Percentiles rank a stretch among this genome's conserved stretches.
phyloP scores from a whole-genome alignment of 2,797 vertebrate species.

The Chromobotia macracanthus region DNA sequence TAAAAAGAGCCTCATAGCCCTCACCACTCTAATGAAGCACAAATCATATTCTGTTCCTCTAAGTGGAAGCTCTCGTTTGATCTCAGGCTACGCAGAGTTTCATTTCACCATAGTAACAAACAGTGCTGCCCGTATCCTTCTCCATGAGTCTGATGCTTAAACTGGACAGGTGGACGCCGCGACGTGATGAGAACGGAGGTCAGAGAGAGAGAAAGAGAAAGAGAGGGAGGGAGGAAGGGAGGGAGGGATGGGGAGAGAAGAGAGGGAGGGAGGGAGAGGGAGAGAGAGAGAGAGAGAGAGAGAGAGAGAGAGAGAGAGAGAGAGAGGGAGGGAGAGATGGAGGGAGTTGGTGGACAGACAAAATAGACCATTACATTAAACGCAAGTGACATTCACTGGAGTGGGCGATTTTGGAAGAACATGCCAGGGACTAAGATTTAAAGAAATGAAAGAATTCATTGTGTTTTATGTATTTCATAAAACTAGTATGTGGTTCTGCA shows the following conservation, averaged over 20 bases:
- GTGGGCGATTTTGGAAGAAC: conserved; percentile 36
- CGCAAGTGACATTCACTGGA: conserved; percentile 6
- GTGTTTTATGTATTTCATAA: neutral
- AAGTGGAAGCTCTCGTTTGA: neutral
- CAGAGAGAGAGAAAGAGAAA: conserved; percentile 42
- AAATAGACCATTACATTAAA: neutral
- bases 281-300: neutral
- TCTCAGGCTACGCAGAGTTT: neutral
- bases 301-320: conserved; percentile 46
- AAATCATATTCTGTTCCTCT: neutral
- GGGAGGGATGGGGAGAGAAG: conserved; percentile 27
- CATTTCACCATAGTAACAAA: conserved; percentile 11
- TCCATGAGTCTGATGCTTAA: neutral
- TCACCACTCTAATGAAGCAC: conserved; percentile 5
- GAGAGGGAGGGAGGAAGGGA: conserved; percentile 24
- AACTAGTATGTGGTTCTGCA: too few species aligned
- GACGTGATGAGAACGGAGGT: conserved; percentile 4
- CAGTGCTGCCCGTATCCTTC: neutral
- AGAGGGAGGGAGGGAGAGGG: conserved; percentile 49
- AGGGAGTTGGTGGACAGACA: conserved; percentile 35
- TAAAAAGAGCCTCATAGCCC: conserved; percentile 28
- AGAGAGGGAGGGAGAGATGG: conserved; percentile 10
- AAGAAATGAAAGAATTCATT: conserved; percentile 6
- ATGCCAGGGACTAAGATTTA: conserved; percentile 12
- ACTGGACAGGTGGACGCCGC: conserved; percentile 23